Conservation (phyloP, 2,113 vertebrate genomes). For the Ammospiza caudacuta region DNA sequence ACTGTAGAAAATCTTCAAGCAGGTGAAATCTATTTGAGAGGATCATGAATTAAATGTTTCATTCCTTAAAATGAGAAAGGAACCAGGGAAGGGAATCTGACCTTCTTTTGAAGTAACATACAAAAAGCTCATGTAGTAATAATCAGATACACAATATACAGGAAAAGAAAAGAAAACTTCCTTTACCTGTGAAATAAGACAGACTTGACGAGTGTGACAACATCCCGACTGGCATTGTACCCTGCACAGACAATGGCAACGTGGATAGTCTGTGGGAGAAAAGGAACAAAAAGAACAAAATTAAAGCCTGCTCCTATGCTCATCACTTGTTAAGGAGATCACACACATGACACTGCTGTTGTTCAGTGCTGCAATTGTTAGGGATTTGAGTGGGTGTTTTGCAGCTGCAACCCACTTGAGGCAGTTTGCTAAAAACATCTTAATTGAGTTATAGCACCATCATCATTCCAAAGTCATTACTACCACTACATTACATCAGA, state of each 20-base stretch:
- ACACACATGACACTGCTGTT: background rate
- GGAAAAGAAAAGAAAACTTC: background rate
- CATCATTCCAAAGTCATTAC: slow-evolving; percentile 68
- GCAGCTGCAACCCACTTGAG: slow-evolving; percentile 53
- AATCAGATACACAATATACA: background rate
- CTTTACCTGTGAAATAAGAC: slow-evolving; percentile 97
- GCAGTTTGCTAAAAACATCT: slow-evolving; percentile 69
- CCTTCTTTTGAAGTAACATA: background rate
- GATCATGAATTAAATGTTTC: background rate
- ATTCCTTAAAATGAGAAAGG: background rate
- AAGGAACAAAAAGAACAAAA: slow-evolving; percentile 31
- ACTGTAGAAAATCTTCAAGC: background rate
- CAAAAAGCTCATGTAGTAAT: background rate
- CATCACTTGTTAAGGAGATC: background rate
- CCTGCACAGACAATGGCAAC: slow-evolving; percentile 98
- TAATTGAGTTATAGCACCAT: slow-evolving; percentile 71
- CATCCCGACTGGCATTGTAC: slow-evolving; percentile 96
- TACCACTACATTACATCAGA: slow-evolving; percentile 53
- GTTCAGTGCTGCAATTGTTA: background rate
- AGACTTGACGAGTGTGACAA: slow-evolving; percentile 97
- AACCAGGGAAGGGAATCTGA: background rate
- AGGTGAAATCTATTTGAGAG: background rate
- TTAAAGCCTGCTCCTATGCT: background rate
- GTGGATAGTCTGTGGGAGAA: slow-evolving; percentile 89
- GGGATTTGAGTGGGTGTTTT: slow-evolving; percentile 24